These are phyloP conservation scores for Adelphocoris suturalis DNA, from an alignment of 2,888 invertebrate genomes.

Conservation along the genomic window DNA sequence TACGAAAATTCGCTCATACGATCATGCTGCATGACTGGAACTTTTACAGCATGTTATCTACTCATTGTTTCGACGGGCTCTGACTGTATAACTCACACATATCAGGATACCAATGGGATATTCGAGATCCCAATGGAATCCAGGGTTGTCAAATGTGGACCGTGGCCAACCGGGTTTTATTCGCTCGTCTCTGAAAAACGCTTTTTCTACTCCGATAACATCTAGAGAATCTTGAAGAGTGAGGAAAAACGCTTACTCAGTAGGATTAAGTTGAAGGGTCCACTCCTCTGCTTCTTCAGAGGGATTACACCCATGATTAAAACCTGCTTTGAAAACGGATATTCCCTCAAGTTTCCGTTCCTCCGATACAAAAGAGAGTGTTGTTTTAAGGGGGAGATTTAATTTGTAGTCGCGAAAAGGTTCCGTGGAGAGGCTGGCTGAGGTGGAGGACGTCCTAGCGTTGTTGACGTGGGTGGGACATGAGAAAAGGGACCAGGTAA, in stretches of 20 bases:
- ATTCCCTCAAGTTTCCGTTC: not conserved
- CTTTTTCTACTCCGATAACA: not conserved
- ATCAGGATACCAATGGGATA: too few relatives aligned
- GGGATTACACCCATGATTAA: conserved; percentile 59
- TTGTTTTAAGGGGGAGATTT: conserved; percentile 71
- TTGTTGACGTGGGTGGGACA: not conserved
- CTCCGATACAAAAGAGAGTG: conserved; percentile 41
- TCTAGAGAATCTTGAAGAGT: not conserved
- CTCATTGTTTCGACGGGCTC: too few relatives aligned
- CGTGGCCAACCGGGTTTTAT: too few relatives aligned
- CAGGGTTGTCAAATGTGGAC: too few relatives aligned
- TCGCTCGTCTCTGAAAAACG: not conserved
- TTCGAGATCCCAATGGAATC: too few relatives aligned
- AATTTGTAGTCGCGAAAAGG: conserved; percentile 69
- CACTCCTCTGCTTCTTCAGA: conserved; percentile 21
- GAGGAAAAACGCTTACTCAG: not conserved
- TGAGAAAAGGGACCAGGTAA: conserved; percentile 34
- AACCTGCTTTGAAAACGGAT: conserved; percentile 68
- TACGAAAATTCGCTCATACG: too few relatives aligned
- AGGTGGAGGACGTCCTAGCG: conserved; percentile 29
- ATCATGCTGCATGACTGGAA: too few relatives aligned
- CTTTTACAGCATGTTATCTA: too few relatives aligned
- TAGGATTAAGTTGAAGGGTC: not conserved
- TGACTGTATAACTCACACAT: too few relatives aligned
- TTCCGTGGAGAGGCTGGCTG: conserved; percentile 35